Evolutionary conservation across 1,140 invertebrate species (phyloP), one percentile per base, ranked within the genome.

Genomic region (Nixonia krombeini): DNA sequence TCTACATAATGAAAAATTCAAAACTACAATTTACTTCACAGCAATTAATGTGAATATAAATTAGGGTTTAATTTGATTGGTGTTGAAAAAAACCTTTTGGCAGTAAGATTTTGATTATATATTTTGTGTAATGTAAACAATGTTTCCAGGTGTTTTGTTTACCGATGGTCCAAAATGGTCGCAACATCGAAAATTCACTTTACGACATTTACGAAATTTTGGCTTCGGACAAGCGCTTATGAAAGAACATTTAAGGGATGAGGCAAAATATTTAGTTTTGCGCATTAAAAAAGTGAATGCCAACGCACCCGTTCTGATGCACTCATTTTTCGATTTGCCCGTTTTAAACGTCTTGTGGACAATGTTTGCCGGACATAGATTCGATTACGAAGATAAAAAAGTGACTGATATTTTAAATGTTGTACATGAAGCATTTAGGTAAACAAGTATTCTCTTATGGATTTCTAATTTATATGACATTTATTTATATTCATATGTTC

Each of bases 321-420:
- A 89, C 42, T 69, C 73, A 3, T 82, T 85, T 26, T 89, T 92
- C 50, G 87, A 89, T 50, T 80, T 91, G 0, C 82, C 88, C 0
- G 87, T 91, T 2, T 70, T 92, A 1, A 94, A 94, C 79, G 88
- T 91, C 2, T 78, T 94, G 0, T 94, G 92, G 90, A 85, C 84
- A 23, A 86, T 93, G 68, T 85, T 92, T 0, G 90, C 91, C 26
- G 91, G 91, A 1, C 85, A 85, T 70, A 86, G 88, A 70, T 91
- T 90, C 68, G 80, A 87, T 16, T 82, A 89, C 18, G 77, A 86
- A 4, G 88, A 91, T 63, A 35, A 73, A n/a, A 86, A 83, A 42
- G 45, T 90, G 1, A 70, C 72, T 6, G 56, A 79, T 26, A 79
- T 92, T 1, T 81, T 91, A 10, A 35, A 84, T n/a, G n/a, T n/a